A percentile compares a stretch with the other conserved stretches of the same genome.
Evolutionary conservation across 2,797 vertebrate genomes (phyloP).

Genomic region (Sphenodon punctatus): DNA sequence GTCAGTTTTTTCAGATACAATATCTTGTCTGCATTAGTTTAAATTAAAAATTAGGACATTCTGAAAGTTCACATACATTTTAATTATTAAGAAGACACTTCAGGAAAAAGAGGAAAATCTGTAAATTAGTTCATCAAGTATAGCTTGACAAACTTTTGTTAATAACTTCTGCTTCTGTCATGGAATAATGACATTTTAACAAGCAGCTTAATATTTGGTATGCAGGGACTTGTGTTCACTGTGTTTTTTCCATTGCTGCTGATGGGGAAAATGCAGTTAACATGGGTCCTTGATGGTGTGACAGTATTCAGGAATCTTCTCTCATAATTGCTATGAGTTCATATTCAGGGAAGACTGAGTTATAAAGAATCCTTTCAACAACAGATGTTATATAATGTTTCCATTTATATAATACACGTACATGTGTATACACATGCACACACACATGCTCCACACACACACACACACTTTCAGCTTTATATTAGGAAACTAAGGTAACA

Average conservation of each 20-base stretch:
- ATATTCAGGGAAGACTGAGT: neutral
- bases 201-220: neutral
- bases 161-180: constrained; percentile 4
- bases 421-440: neutral
- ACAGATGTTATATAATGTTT: fast-evolving
- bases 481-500: neutral
- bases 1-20: neutral
- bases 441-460: too few species aligned
- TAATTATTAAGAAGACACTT: neutral
- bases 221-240: too few species aligned
- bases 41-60: neutral
- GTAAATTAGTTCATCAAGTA: neutral
- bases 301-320: neutral
- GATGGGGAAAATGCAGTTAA: too few species aligned
- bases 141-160: neutral
- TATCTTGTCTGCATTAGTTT: constrained; percentile 1
- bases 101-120: neutral
- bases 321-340: neutral
- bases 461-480: too few species aligned
- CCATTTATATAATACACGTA: neutral
- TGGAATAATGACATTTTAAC: neutral
- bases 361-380: neutral
- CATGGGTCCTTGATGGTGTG: too few species aligned
- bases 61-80: neutral
- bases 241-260: too few species aligned